phyloP scores from a whole-genome alignment of 2,797 vertebrate genomes.

The Acridotheres tristis region DNA sequence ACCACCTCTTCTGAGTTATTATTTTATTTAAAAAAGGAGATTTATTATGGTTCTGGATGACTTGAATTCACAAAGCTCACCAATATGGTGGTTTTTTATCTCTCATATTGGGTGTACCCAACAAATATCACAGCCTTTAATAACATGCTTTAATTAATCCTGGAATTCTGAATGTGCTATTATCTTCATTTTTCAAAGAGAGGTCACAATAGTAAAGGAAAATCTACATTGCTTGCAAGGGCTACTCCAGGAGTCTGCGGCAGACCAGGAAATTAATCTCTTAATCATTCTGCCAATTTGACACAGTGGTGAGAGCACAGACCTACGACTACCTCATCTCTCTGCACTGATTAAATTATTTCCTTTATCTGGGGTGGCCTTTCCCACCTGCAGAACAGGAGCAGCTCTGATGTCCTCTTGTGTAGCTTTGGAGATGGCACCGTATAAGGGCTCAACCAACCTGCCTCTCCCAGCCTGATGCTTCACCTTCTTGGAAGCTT shows the following conservation, averaged over 20 bases:
- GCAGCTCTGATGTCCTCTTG: background rate
- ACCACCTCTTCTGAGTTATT: background rate
- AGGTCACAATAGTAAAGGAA: background rate
- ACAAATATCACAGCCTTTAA: background rate
- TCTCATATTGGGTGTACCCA: background rate
- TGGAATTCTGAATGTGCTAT: background rate
- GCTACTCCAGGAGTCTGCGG: background rate
- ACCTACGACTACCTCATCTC: background rate
- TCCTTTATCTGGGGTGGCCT: background rate
- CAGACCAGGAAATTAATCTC: slow-evolving; percentile 24
- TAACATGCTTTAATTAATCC: slow-evolving; percentile 40
- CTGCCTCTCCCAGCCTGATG: background rate
- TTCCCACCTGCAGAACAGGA: background rate
- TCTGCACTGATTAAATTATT: background rate
- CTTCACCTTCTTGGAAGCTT: background rate
- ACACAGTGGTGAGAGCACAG: background rate
- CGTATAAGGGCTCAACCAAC: accelerated
- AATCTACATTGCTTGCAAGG: background rate
- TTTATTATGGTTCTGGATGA: background rate
- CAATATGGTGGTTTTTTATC: background rate
- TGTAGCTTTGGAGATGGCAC: background rate
- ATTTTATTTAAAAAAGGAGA: background rate
- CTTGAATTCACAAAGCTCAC: background rate
- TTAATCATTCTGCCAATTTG: slow-evolving; percentile 15
- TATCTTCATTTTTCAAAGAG: slow-evolving; percentile 22